Conservation (phyloP, 2,888 invertebrate species). For the Ariolimax columbianus region DNA sequence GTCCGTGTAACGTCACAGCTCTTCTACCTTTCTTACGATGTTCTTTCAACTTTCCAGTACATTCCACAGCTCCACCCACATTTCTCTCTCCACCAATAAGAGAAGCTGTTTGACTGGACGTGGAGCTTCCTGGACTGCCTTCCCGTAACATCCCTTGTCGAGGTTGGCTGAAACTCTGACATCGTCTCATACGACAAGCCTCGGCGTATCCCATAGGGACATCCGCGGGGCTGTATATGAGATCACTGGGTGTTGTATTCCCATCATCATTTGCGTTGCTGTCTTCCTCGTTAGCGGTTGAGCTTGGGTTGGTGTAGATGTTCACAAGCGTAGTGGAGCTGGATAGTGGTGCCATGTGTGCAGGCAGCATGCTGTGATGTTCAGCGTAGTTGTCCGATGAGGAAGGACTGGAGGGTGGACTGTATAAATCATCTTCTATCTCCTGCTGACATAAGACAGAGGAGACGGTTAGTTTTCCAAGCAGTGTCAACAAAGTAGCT, state of each 20-base stretch:
- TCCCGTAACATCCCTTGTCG: conserved; percentile 25
- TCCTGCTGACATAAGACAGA: conserved; percentile 2
- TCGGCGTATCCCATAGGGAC: conserved; percentile 54
- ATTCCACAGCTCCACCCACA: conserved; percentile 25
- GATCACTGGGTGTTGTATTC: conserved; percentile 43
- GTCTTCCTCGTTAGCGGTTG: conserved; percentile 44
- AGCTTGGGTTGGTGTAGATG: conserved; percentile 49
- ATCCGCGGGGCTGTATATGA: conserved; percentile 52
- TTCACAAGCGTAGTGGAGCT: conserved; percentile 31
- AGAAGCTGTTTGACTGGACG: conserved; percentile 47
- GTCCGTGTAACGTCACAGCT: conserved; percentile 69
- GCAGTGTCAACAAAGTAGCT: too few species aligned
- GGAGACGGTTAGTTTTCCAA: too few species aligned
- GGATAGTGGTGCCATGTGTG: conserved; percentile 16
- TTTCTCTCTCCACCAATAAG: conserved; percentile 42
- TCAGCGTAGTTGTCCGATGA: conserved; percentile 41
- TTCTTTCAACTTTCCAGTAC: conserved; percentile 64
- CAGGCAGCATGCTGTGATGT: conserved; percentile 47
- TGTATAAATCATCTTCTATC: conserved; percentile 33
- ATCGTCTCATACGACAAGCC: conserved; percentile 55
- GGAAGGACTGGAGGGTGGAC: conserved; percentile 39
- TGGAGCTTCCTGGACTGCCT: conserved; percentile 51
- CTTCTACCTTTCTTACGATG: conserved; percentile 65
- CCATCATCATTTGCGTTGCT: conserved; percentile 45
- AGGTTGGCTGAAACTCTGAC: conserved; percentile 58